These are phyloP conservation scores for Epizoanthus rinbou DNA, from an alignment of 92 coral and sea anemone genomes.

Conservation along the genomic window DNA sequence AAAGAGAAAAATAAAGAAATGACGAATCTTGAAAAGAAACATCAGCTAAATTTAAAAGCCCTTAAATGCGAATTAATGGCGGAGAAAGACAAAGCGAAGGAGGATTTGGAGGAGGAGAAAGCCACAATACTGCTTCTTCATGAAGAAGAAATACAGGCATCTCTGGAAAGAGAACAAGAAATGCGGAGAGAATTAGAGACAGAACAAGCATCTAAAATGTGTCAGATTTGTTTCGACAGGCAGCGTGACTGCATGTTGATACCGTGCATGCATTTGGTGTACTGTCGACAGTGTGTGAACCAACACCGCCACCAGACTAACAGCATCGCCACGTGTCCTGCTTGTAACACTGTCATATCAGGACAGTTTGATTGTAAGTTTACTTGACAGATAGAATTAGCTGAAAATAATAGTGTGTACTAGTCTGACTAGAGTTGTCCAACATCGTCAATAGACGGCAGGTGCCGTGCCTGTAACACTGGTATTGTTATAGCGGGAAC, in stretches of 20 bases:
- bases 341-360: too few species aligned
- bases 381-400: too few species aligned
- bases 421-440: too few species aligned
- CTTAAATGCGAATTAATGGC: background rate
- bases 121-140: background rate
- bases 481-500: background rate
- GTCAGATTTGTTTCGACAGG: slow-evolving; percentile 72
- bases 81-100: background rate
- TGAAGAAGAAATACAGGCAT: background rate
- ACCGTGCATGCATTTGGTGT: slow-evolving; percentile 74
- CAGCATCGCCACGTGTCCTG: slow-evolving; percentile 21
- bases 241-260: slow-evolving; percentile 71
- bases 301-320: slow-evolving; percentile 48
- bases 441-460: background rate
- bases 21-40: background rate
- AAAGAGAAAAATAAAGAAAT: background rate
- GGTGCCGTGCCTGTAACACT: slow-evolving; percentile 11
- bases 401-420: too few species aligned
- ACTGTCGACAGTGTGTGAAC: slow-evolving; percentile 64
- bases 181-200: background rate
- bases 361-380: too few species aligned
- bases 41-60: background rate
- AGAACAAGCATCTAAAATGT: slow-evolving; percentile 29
- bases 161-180: background rate
- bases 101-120: background rate